Evolutionary conservation across 2,113 vertebrate species (phyloP).

Genomic region (Thalassarche chlororhynchos): DNA sequence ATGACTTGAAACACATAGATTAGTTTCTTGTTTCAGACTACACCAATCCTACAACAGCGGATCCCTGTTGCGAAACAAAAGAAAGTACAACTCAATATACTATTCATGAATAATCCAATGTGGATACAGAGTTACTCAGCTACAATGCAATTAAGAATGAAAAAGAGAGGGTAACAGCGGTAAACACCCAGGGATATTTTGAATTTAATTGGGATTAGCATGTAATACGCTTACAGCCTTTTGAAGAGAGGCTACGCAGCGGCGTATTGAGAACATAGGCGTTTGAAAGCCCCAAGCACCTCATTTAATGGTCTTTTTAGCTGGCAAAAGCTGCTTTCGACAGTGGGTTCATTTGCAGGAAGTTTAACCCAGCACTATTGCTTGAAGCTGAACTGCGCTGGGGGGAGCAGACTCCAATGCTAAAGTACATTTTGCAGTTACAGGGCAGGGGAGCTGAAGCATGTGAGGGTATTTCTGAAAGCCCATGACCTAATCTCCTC

Average conservation of each 20-base stretch:
- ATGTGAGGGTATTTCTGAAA: background rate
- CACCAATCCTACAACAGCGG: background rate
- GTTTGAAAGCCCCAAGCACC: constrained; percentile 39
- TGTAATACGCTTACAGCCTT: constrained; percentile 24
- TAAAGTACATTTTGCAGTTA: background rate
- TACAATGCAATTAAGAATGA: constrained; percentile 26
- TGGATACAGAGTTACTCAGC: constrained; percentile 13
- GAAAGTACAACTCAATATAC: background rate
- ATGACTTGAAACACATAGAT: background rate
- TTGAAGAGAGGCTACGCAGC: constrained; percentile 19
- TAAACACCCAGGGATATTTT: constrained; percentile 49
- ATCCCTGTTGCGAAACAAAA: background rate
- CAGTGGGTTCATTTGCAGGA: constrained; percentile 42
- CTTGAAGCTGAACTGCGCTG: constrained; percentile 20
- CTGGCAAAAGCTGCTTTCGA: constrained; percentile 47
- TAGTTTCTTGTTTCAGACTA: background rate
- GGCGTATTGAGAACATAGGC: background rate
- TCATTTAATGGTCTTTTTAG: constrained; percentile 64
- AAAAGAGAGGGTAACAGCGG: constrained; percentile 34
- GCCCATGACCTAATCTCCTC: background rate
- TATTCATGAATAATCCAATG: constrained; percentile 2
- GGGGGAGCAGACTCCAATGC: background rate
- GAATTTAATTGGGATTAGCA: constrained; percentile 57
- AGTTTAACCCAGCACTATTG: constrained; percentile 46
- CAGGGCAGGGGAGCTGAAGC: background rate